Evolutionary conservation across 2,888 invertebrate genomes (phyloP).

Genomic region (Sussaba pulchella): DNA sequence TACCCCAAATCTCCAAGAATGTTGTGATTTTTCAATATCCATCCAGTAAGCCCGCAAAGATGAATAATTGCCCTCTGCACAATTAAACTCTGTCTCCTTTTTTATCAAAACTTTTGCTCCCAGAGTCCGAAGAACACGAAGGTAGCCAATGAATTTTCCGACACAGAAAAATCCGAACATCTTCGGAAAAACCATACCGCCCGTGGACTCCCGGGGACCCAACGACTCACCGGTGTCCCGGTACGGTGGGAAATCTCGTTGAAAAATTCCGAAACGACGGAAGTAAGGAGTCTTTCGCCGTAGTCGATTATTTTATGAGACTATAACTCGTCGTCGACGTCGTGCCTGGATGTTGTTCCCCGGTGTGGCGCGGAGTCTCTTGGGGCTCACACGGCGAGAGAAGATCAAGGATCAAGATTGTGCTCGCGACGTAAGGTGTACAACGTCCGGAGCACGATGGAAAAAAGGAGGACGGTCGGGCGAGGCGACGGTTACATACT

Average conservation of each 20-base stretch:
- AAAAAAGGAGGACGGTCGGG: neutral
- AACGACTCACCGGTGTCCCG: neutral
- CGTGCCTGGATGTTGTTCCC: neutral
- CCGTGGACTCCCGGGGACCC: constrained; percentile 22
- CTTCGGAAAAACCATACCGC: constrained; percentile 24
- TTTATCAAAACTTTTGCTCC: no score
- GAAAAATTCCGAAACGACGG: constrained; percentile 42
- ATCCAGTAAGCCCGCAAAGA: no score
- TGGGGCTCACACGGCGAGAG: constrained; percentile 46
- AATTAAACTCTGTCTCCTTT: no score
- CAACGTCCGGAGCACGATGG: constrained; percentile 17
- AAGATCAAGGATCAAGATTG: constrained; percentile 54
- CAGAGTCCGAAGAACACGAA: neutral
- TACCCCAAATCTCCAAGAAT: no score
- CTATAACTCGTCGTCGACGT: constrained; percentile 49
- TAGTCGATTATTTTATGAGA: constrained; percentile 64
- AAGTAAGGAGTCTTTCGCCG: constrained; percentile 45
- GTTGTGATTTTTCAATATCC: no score
- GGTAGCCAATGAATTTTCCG: constrained; percentile 43
- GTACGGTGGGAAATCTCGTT: constrained; percentile 8
- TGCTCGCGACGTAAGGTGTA: constrained; percentile 40
- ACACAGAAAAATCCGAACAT: constrained; percentile 28
- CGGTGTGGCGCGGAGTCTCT: constrained; percentile 49
- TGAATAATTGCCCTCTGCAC: no score
- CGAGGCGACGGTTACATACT: neutral